Conservation (phyloP, 2,113 vertebrate genomes). For the Piaya cayana region DNA sequence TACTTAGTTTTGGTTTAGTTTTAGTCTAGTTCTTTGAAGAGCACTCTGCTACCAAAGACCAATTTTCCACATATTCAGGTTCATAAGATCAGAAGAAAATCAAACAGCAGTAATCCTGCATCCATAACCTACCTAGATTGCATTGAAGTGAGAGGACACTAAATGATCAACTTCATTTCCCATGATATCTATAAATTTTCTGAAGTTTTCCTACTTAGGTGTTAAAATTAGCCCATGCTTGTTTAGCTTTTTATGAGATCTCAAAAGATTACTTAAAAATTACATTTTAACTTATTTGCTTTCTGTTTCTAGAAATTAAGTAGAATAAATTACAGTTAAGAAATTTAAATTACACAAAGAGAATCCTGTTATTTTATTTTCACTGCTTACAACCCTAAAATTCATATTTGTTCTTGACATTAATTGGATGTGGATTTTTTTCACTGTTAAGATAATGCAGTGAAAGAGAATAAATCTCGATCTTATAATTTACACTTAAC, state of each 20-base stretch:
- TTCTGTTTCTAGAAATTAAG: neutral
- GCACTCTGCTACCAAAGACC: neutral
- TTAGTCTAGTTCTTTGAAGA: neutral
- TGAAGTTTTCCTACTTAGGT: neutral
- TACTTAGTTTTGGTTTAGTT: neutral
- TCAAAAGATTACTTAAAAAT: neutral
- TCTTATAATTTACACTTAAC: neutral
- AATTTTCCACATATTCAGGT: neutral
- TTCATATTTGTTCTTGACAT: neutral
- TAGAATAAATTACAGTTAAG: neutral
- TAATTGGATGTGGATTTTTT: neutral
- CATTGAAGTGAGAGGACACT: neutral
- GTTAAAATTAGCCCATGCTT: neutral
- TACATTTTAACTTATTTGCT: neutral
- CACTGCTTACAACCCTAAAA: neutral
- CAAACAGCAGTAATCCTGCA: neutral
- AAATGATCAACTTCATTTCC: neutral
- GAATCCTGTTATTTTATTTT: neutral
- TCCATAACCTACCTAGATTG: neutral
- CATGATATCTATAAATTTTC: neutral
- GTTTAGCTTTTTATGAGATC: neutral
- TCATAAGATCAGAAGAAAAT: neutral
- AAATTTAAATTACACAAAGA: neutral
- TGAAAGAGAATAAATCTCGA: neutral
- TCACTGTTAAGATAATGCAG: neutral